phyloP scores from a whole-genome alignment of 2,113 vertebrate species.

The Oreochromis tanganicae region DNA sequence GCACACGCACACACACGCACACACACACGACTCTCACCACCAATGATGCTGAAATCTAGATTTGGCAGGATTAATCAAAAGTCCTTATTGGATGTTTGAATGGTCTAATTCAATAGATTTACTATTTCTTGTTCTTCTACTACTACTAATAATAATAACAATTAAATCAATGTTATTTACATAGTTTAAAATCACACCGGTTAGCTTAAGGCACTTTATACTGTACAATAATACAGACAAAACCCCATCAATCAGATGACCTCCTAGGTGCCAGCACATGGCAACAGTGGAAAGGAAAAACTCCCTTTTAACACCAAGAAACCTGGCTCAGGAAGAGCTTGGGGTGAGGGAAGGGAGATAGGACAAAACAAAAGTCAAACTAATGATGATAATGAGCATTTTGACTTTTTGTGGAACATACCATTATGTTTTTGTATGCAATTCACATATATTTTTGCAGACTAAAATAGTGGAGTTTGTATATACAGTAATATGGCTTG shows the following conservation, averaged over 20 bases:
- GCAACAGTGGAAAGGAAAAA: background rate
- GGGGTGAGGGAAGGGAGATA: background rate
- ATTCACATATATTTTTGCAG: background rate
- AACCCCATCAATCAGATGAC: background rate
- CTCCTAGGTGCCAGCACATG: background rate
- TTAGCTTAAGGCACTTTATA: background rate
- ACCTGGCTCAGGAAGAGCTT: background rate
- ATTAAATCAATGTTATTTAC: background rate
- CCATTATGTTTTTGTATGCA: background rate
- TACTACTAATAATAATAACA: background rate
- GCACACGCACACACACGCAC: too few species aligned
- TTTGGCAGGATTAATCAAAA: background rate
- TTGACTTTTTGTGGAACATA: background rate
- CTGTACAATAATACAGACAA: background rate
- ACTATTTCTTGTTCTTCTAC: background rate
- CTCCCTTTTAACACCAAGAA: background rate
- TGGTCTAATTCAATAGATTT: background rate
- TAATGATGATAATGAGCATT: background rate
- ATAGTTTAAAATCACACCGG: background rate
- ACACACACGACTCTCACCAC: too few species aligned
- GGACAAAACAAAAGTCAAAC: background rate
- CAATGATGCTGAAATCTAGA: background rate
- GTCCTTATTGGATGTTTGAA: background rate
- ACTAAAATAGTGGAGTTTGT: background rate
- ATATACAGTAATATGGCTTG: background rate